Evolutionary conservation across 2,888 invertebrate species (phyloP), one percentile per base, ranked within the genome.

Genomic region (Loripinus fragilis): DNA sequence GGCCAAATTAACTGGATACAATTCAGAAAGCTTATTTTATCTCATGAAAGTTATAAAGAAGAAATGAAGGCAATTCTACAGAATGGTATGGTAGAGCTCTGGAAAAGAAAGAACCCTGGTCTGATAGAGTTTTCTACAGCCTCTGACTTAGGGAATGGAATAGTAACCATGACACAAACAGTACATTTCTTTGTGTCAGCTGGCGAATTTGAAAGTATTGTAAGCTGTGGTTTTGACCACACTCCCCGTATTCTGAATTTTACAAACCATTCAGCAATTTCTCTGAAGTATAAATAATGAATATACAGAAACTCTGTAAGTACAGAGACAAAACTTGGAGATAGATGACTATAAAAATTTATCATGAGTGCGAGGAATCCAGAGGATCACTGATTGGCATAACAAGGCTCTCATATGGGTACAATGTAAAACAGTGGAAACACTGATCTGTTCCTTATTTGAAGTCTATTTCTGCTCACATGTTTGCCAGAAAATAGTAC

Each of bases 1-100:
- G 60, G 60, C 23, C 5, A 17, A n/a, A 60, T 60, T 15, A 60
- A 60, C 17, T 60, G 60, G 60, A 33, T 60, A 33, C 60, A 60
- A 33, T 60, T 30, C 33, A 7, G 23, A 1, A 33, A 60, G 33
- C 60, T 33, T 33, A 20, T 33, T 2, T 17, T 60, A 17, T 12
- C 60, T 33, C 1, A 33, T 33, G 60, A 60, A 17, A 33, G 33
- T 17, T 33, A 33, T 20, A 60, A 20, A 60, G 33, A 60, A 5
- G 33, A 60, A 33, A 60, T 60, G 10, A 7, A 20, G 17, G 60
- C 20, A 33, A 17, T 60, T 33, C n/a, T 60, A 1, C 10, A 60
- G 10, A 1, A 33, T 5, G 60, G 60, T 2, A 7, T 60, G 10
- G 28, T 28, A 17, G 60, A 60, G 30, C 60, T 60, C 15, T 60